A percentile compares a stretch with the other conserved stretches of the same genome.
phyloP scores from a whole-genome alignment of 2,888 invertebrate genomes.

The Rhagophthalmus giganteus region DNA sequence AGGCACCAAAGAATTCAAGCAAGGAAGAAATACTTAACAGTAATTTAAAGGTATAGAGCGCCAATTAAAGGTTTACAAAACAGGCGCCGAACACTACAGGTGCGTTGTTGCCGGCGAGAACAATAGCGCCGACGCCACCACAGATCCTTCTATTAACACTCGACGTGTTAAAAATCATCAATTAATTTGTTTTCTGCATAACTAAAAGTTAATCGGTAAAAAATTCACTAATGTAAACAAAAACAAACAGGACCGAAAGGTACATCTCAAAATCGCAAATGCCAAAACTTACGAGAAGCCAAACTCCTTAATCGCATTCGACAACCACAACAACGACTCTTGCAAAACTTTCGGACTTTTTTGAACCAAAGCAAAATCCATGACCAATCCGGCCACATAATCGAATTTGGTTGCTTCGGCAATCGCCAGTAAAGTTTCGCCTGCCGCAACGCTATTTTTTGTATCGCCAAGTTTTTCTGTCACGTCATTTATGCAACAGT shows the following conservation, averaged over 20 bases:
- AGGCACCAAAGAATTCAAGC: too few relatives aligned
- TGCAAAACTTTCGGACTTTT: constrained; percentile 91
- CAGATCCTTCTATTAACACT: too few relatives aligned
- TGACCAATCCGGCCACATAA: constrained; percentile 70
- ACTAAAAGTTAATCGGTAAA: neutral
- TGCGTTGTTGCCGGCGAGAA: too few relatives aligned
- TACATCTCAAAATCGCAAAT: neutral
- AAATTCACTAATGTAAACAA: constrained; percentile 1
- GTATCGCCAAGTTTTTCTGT: constrained; percentile 84
- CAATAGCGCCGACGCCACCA: too few relatives aligned
- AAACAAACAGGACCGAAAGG: too few relatives aligned
- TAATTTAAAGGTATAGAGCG: too few relatives aligned
- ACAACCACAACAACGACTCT: constrained; percentile 81
- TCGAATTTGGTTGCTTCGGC: constrained; percentile 80
- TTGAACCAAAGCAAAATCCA: constrained; percentile 77
- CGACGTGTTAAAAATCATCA: constrained; percentile 26
- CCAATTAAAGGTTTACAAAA: too few relatives aligned
- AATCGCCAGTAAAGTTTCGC: constrained; percentile 72
- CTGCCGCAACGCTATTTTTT: constrained; percentile 72
- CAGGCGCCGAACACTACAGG: too few relatives aligned
- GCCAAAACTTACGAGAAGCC: constrained; percentile 68
- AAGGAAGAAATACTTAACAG: too few relatives aligned
- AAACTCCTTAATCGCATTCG: constrained; percentile 80
- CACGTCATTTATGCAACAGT: constrained; percentile 76
- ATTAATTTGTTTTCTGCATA: neutral